phyloP scores from a whole-genome alignment of 2,113 vertebrate species.

The Syrrhaptes paradoxus region DNA sequence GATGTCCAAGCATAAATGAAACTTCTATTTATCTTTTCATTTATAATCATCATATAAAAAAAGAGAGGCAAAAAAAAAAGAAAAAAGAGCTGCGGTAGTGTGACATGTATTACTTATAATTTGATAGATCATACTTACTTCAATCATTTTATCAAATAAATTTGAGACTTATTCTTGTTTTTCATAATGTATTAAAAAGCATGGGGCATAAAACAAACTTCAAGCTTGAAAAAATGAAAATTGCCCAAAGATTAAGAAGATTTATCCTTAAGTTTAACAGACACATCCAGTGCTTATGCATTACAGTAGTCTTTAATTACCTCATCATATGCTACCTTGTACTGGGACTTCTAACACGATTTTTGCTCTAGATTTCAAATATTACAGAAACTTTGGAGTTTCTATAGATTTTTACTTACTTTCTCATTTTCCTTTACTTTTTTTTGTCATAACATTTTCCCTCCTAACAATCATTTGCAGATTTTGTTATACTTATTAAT shows the following conservation, averaged over 20 bases:
- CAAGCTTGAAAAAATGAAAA: not conserved
- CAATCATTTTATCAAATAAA: not conserved
- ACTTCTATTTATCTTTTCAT: not conserved
- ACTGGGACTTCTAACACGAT: not conserved
- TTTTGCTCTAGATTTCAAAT: not conserved
- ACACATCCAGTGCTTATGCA: not conserved
- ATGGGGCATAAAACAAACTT: not conserved
- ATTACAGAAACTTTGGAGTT: not conserved
- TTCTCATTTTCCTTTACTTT: not conserved
- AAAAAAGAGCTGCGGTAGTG: not conserved
- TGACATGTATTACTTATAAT: not conserved
- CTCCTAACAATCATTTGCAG: not conserved
- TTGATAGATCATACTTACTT: not conserved
- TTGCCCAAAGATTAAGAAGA: not conserved
- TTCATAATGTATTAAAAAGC: not conserved
- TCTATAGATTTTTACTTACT: not conserved
- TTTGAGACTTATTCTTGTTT: not conserved
- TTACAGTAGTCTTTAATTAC: not conserved
- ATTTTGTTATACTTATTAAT: not conserved
- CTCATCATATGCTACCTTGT: not conserved
- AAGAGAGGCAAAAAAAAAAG: not conserved
- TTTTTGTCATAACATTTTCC: fast-evolving
- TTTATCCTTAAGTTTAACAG: not conserved
- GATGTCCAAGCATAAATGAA: not conserved
- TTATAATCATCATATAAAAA: not conserved